Evolutionary conservation across 2,797 vertebrate genomes (phyloP), one percentile per base, ranked within the genome.

Genomic region (Otus scops): DNA sequence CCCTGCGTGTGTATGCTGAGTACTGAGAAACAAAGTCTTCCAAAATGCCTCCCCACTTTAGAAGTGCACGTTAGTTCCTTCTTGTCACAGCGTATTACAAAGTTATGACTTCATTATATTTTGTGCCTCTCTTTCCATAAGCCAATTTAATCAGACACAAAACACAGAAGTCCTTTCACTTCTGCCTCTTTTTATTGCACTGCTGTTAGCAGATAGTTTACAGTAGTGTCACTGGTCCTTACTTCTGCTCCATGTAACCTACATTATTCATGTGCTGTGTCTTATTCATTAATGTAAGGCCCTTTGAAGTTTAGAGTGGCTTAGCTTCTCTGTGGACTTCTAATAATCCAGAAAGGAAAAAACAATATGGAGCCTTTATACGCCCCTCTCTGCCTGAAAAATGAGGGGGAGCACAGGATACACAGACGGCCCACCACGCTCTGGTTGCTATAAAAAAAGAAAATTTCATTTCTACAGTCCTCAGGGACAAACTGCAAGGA

Each of bases 161-260:
- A 95, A 64, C n/a, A 23, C 70, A 64, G 22, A n/a, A 85, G 50
- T 74, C 45, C 51, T 92, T 96, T 97, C 9, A 7, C 82, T 95
- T 94, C 88, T 93, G 30, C 67, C 79, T 89, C 69, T 45, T 83
- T 97, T 97, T 93, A 97, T 83, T 93, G 91, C 69, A 7, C 14
- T 86, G 73, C 78, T 91, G 57, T 89, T 92, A 93, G 91, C 80
- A 91, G 69, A 48, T 78, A 74, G 77, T 96, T 97, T 97, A 94
- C 69, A 81, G 39, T 39, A 80, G 53, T 77, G 63, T 71, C 79
- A 45, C 22, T 36, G 56, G 47, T 81, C 67, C 47, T 95, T 94
- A 83, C 75, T 83, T 85, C 87, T 95, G 43, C 50, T 92, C 50
- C 18, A 6, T 53, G 47, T 82, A 91, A 32, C 47, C 96, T 88